Evolutionary conservation across 2,888 invertebrate genomes (phyloP).

Genomic region (Microplitis manilae): DNA sequence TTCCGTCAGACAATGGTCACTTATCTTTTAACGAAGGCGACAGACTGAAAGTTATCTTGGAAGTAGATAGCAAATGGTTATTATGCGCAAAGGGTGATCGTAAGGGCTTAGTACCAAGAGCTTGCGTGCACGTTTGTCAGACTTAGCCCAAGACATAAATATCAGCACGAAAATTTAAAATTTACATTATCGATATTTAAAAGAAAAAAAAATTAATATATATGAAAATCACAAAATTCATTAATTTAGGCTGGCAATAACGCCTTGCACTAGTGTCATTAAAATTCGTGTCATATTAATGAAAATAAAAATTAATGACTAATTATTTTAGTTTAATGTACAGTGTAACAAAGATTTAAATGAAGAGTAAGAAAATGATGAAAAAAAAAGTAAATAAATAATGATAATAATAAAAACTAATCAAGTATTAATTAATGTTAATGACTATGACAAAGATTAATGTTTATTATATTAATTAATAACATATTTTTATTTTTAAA

Average conservation of each 20-base stretch:
- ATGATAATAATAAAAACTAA: constrained; percentile 33
- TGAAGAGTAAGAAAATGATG: constrained; percentile 47
- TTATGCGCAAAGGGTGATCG: constrained; percentile 83
- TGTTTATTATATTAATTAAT: constrained; percentile 42
- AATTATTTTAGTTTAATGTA: constrained; percentile 54
- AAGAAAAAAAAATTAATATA: constrained; percentile 21
- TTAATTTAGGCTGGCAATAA: not conserved
- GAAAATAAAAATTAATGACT: constrained; percentile 48
- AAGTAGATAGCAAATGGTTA: constrained; percentile 84
- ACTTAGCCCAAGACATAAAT: constrained; percentile 61
- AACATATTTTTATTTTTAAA: constrained; percentile 46
- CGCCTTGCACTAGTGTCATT: not conserved
- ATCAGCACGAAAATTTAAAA: constrained; percentile 32
- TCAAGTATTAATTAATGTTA: not conserved
- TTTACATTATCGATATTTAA: not conserved
- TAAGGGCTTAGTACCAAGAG: constrained; percentile 83
- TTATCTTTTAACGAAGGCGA: constrained; percentile 85
- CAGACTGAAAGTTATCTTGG: constrained; percentile 80
- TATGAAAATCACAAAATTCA: not conserved
- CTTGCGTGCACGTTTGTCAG: constrained; percentile 74
- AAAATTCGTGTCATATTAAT: not conserved
- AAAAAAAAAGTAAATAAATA: constrained; percentile 32
- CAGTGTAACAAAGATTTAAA: constrained; percentile 65
- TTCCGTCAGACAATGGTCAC: constrained; percentile 85
- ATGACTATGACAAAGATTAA: constrained; percentile 35